These are phyloP conservation scores for Phorcus lineatus DNA, from an alignment of 2,888 invertebrate species.

Conservation along the genomic window DNA sequence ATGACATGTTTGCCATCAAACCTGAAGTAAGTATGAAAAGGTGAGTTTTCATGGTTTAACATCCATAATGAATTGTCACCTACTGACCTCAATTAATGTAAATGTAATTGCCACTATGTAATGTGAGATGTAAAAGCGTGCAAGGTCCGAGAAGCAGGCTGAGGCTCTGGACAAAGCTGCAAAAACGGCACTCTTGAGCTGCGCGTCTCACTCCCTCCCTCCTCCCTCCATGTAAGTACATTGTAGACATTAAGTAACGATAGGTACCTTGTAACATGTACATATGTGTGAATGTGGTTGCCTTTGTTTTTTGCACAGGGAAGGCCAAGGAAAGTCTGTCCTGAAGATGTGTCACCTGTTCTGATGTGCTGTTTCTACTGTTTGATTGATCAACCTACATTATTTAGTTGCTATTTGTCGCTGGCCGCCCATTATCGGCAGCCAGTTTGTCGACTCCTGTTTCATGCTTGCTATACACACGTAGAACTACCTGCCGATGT, in stretches of 20 bases:
- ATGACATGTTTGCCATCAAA: no score
- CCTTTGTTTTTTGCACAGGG: conserved; percentile 20
- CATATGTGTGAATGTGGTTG: conserved; percentile 23
- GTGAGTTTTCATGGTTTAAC: no score
- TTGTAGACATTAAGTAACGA: not conserved
- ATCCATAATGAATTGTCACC: no score
- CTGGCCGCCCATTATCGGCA: no score
- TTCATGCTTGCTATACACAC: conserved; percentile 9
- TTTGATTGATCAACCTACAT: conserved; percentile 2
- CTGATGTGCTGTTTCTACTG: conserved; percentile 15
- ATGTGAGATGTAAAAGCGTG: no score
- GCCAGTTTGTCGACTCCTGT: not conserved
- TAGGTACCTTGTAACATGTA: not conserved
- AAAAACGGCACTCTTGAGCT: no score
- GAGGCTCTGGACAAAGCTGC: no score
- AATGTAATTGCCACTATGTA: no score
- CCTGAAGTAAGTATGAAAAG: no score
- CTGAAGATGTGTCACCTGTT: not conserved
- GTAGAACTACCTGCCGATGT: not conserved
- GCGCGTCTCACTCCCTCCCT: not conserved
- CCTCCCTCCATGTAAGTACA: not conserved
- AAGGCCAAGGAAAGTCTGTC: not conserved
- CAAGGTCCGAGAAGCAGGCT: no score
- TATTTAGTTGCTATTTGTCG: not conserved
- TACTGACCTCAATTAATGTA: no score